Evolutionary conservation across 2,113 vertebrate genomes (phyloP).

Genomic region (Plotosus lineatus): DNA sequence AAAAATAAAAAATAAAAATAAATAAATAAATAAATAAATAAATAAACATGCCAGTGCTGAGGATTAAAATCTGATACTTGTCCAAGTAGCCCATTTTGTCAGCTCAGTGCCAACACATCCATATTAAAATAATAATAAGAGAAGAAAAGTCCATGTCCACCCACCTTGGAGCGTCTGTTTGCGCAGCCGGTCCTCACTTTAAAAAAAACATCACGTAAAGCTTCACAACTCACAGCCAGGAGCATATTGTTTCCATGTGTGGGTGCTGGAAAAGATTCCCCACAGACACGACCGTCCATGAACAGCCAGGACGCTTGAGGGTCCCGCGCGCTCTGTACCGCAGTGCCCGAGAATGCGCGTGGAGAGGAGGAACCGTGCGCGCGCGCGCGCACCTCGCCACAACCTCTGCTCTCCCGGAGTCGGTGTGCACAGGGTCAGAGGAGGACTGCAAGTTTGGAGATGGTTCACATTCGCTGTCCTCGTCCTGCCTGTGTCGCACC

Average conservation of each 20-base stretch:
- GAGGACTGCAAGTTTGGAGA: background rate
- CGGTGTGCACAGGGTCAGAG: background rate
- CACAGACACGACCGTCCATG: background rate
- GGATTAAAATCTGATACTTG: background rate
- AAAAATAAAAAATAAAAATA: background rate
- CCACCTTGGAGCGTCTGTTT: slow-evolving; percentile 12
- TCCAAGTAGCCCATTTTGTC: background rate
- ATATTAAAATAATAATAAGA: background rate
- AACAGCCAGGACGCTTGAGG: background rate
- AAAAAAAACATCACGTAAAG: no score
- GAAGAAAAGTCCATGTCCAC: background rate
- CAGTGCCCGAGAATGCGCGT: background rate
- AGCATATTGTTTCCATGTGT: background rate
- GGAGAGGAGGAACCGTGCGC: background rate
- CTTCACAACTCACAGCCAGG: background rate
- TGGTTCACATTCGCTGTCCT: background rate
- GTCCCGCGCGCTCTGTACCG: slow-evolving; percentile 16
- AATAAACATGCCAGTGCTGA: background rate
- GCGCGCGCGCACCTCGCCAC: background rate
- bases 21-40: background rate
- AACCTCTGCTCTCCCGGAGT: background rate
- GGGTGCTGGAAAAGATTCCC: background rate
- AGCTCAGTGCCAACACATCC: background rate
- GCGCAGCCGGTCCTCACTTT: slow-evolving; percentile 19
- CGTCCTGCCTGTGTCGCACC: background rate